A percentile compares a stretch with the other conserved stretches of the same genome.
Conservation (phyloP, 2,113 vertebrate species). For the Sisor rabdophorus region DNA sequence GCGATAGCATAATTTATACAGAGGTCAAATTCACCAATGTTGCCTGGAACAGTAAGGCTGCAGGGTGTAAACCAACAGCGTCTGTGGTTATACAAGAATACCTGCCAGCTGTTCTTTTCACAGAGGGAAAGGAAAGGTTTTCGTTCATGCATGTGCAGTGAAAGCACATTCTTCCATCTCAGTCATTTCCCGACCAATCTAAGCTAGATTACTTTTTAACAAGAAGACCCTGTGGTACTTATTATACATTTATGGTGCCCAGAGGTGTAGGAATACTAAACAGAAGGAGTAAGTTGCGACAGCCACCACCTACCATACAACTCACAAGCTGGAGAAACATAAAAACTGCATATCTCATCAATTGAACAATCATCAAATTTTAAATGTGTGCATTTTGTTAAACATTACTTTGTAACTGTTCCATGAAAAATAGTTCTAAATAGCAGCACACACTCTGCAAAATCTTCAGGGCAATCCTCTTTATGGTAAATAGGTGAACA, state of each 20-base stretch:
- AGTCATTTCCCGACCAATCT: constrained; percentile 31
- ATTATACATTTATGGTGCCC: constrained; percentile 36
- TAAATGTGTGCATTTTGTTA: background rate
- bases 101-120: constrained; percentile 27
- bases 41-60: constrained; percentile 34
- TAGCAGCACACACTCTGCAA: background rate
- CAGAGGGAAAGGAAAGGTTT: constrained; percentile 5
- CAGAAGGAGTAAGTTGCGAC: background rate
- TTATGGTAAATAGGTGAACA: background rate
- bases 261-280: constrained; percentile 6
- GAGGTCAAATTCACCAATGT: constrained; percentile 25
- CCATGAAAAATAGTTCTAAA: background rate
- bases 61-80: constrained; percentile 35
- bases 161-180: constrained; percentile 41
- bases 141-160: constrained; percentile 24
- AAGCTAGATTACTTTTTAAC: constrained; percentile 5
- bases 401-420: constrained; percentile 11
- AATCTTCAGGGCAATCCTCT: no score
- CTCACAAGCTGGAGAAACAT: constrained; percentile 39
- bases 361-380: constrained; percentile 17
- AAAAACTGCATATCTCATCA: constrained; percentile 27
- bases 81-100: constrained; percentile 23
- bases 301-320: background rate
- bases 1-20: constrained; percentile 27
- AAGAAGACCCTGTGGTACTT: background rate